A percentile compares a stretch with the other conserved stretches of the same genome.
Evolutionary conservation across 30 jellyfish, hydroid and myxozoan genomes (phyloP).

Genomic region (Cassiopea andromeda): DNA sequence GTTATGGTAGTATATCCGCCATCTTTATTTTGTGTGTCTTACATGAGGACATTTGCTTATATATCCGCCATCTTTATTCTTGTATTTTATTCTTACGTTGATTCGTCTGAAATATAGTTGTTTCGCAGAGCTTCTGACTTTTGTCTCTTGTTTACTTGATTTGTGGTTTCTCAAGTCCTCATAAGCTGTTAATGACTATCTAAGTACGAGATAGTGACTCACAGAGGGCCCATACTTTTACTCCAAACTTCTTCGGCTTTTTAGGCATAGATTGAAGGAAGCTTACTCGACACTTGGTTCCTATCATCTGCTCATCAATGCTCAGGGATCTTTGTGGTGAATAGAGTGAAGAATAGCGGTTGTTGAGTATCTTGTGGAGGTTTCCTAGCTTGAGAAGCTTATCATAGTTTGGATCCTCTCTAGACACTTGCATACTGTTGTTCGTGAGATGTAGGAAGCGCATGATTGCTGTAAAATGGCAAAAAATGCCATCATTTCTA

Average conservation of each 20-base stretch:
- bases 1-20: too few species aligned
- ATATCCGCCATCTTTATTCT: too few species aligned
- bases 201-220: slow-evolving; percentile 14
- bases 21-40: too few species aligned
- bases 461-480: neutral
- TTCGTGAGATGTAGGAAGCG: slow-evolving; percentile 22
- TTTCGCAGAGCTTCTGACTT: too few species aligned
- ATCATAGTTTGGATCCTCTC: slow-evolving; percentile 8
- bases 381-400: slow-evolving; percentile 34
- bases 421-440: neutral
- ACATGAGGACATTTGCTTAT: too few species aligned
- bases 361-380: neutral
- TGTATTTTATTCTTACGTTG: too few species aligned
- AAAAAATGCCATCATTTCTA: neutral
- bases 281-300: slow-evolving; percentile 14
- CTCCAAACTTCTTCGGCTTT: slow-evolving; percentile 23
- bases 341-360: neutral
- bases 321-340: neutral
- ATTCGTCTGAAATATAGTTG: too few species aligned
- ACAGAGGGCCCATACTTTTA: slow-evolving; percentile 42
- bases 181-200: too few species aligned
- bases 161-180: too few species aligned
- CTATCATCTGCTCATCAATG: slow-evolving; percentile 43
- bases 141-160: too few species aligned
- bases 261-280: slow-evolving; percentile 47